Conservation (phyloP, 2,797 vertebrate species). For the Crocidura indochinensis region DNA sequence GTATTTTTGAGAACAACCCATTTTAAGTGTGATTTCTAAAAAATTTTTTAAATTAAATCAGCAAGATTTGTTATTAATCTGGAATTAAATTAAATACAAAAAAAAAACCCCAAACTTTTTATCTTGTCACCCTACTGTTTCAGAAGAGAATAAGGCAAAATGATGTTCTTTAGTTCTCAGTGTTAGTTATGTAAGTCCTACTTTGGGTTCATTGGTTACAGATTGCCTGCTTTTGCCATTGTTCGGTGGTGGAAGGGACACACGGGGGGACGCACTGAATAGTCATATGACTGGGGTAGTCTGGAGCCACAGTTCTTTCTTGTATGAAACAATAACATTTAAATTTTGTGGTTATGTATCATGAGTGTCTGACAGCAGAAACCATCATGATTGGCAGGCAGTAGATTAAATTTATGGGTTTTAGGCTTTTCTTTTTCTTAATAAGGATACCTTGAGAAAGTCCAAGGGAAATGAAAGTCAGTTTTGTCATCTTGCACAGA, state of each 20-base stretch:
- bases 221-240: slow-evolving; percentile 72
- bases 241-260: slow-evolving; percentile 58
- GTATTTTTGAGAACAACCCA: slow-evolving; percentile 18
- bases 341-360: slow-evolving; percentile 81
- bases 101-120: slow-evolving; percentile 57
- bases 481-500: slow-evolving; percentile 85
- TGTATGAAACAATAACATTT: slow-evolving; percentile 85
- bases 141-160: slow-evolving; percentile 40
- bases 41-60: slow-evolving; percentile 55
- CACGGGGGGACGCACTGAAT: slow-evolving; percentile 70
- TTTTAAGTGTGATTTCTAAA: slow-evolving; percentile 2
- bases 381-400: slow-evolving; percentile 83
- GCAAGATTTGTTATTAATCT: slow-evolving; percentile 18
- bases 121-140: slow-evolving; percentile 2
- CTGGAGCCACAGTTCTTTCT: slow-evolving; percentile 81
- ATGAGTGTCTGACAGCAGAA: slow-evolving; percentile 83
- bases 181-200: slow-evolving; percentile 9
- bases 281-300: slow-evolving; percentile 83
- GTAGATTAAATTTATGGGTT: slow-evolving; percentile 85
- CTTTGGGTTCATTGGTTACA: not conserved
- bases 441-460: slow-evolving; percentile 85
- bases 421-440: slow-evolving; percentile 84
- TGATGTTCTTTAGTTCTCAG: not conserved
- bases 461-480: slow-evolving; percentile 82
- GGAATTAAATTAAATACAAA: slow-evolving; percentile 48